Base-by-base conservation (phyloP, 1,140 invertebrate genomes). In the Paralvinella palmiformis region DNA sequence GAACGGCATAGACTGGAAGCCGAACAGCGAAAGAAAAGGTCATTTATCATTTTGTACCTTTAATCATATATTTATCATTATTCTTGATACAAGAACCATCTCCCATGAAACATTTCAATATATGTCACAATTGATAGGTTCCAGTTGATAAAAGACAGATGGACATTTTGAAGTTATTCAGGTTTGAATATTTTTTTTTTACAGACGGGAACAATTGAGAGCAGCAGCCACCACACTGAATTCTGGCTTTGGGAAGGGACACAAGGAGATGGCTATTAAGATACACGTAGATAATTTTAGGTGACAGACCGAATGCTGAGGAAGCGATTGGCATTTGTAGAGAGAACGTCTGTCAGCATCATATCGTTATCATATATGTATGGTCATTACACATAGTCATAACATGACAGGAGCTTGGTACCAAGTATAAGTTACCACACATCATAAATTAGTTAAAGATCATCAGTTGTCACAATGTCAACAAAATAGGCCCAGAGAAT, bases 11-110 rank as follows among this genome's bases (percentile, higher is more conserved):
- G 64, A 22, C 62, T 45, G 41, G 44, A 61, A 31, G 59, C 53
- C 10, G 72, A 72, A 27, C 64, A 70, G 59, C 71, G 70, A 62
- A 56, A 63, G 37, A 72, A 69, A 69, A 56, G 65, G 72, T 73
- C 6, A 52, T 22, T 52, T 10, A 13, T 2, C 27, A 22, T 3
- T 4, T 24, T 6, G 45, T 48, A 48, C 10, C 10, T 52, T 52
- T 27, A 27, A 27, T 52, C 31, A 29, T 4, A 52, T 22, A 27
- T 13, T 7, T 22, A 10, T 13, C 24, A 27, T 52, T 52, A 4
- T 52, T 17, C 45, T 6, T 48, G 5, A 24, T 48, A 22, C 4
- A 3, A 24, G n/a, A 20, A 10, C n/a, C 2, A 20, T n/a, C 10
- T 4, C 44, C n/a, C 10, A 48, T n/a, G 2, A 20, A 2, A 48